Percentiles rank a stretch among this genome's conserved stretches.
These are phyloP conservation scores for Ganaspis sp. DNA, from an alignment of 1,140 invertebrate genomes.

Conservation along the genomic window DNA sequence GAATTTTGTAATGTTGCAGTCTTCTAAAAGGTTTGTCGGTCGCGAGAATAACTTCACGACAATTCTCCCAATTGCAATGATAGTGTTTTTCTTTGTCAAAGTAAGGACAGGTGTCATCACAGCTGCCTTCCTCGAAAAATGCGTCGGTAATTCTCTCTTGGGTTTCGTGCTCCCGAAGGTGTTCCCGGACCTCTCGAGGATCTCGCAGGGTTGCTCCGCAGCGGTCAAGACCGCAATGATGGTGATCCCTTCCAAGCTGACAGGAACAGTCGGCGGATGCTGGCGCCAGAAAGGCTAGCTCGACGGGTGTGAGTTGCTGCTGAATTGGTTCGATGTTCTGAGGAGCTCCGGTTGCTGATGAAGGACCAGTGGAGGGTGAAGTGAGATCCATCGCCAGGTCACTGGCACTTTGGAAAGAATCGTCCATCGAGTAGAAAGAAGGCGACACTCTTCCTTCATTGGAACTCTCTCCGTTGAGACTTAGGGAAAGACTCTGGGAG, in stretches of 20 bases:
- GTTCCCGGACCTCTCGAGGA: constrained; percentile 84
- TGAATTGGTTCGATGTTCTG: constrained; percentile 42
- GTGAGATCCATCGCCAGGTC: constrained; percentile 74
- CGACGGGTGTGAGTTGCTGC: constrained; percentile 60
- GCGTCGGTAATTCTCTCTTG: constrained; percentile 90
- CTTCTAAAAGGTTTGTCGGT: constrained; percentile 90
- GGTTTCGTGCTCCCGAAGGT: constrained; percentile 90
- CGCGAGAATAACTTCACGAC: constrained; percentile 88
- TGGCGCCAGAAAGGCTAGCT: constrained; percentile 62
- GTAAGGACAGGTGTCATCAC: constrained; percentile 85
- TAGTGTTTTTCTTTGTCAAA: constrained; percentile 89
- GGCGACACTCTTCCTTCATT: constrained; percentile 76
- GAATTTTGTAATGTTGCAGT: constrained; percentile 93
- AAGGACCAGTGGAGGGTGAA: constrained; percentile 61
- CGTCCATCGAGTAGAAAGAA: constrained; percentile 72
- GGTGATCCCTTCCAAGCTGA: constrained; percentile 65
- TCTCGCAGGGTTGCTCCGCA: constrained; percentile 69
- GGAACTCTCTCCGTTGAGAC: constrained; percentile 75
- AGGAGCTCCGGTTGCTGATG: constrained; percentile 56
- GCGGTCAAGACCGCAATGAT: constrained; percentile 71
- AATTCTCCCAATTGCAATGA: constrained; percentile 92
- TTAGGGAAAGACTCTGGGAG: constrained; percentile 66
- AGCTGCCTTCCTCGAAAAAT: constrained; percentile 84
- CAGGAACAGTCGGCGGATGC: constrained; percentile 68
- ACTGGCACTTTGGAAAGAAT: constrained; percentile 73